Base-by-base conservation (phyloP, 2,888 invertebrate genomes). In the Itoplectis maculator region DNA sequence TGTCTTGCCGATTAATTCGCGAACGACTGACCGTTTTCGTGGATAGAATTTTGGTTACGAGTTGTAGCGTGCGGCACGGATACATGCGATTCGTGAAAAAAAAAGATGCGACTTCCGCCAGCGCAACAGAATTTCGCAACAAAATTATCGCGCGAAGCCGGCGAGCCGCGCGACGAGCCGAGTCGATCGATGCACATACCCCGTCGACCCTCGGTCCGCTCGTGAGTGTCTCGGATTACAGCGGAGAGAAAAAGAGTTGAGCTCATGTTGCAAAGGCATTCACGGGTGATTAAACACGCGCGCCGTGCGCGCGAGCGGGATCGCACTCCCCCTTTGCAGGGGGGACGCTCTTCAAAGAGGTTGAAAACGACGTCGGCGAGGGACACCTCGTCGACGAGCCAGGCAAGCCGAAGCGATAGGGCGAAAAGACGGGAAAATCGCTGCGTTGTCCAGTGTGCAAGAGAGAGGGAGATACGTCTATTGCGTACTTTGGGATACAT, bases 251-350 rank as follows among this genome's bases (percentile, higher is more conserved):
- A 70, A 66, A 54, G 54, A 45, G 29, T 9, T 56, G 56, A 47
- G 23, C 42, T 76, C 76, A 18, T 45, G 76, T 72, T 76, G 45
- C 81, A 72, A 69, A 77, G 59, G 66, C 59, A 49, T 74, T 75
- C 59, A 56, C 47, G 72, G 72, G 29, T 81, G 65, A 81, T 81
- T 81, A 72, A 72, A 51, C 72, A 59, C 42, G 49, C 42, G 59
- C 68, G 54, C 68, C n/a, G n/a, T n/a, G n/a, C n/a, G n/a, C n/a
- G n/a, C n/a, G n/a, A n/a, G n/a, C n/a, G n/a, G n/a, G n/a, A n/a
- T 65, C 49, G 70, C 56, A 35, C 56, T 35, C 40, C 59, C 72
- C 49, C 56, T 63, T 63, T 8, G 61, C 40, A 63, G 49, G 51
- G n/a, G n/a, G n/a, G n/a, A n/a, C 40, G 56, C 15, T 37, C 59